Conservation (phyloP, 2,113 vertebrate genomes). For the Vulpes vulpes region DNA sequence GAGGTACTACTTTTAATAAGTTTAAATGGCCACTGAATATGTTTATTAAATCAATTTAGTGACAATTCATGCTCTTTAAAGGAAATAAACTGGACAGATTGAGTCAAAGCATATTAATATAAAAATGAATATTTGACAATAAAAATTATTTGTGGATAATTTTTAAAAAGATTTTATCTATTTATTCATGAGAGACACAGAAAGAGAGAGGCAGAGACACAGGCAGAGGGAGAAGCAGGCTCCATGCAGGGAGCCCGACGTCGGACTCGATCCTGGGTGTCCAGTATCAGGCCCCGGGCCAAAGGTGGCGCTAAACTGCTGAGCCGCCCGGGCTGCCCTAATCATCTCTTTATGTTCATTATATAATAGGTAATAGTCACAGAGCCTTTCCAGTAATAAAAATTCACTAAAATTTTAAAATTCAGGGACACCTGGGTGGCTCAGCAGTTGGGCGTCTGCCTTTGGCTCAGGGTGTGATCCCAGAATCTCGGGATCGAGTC, state of each 20-base stretch:
- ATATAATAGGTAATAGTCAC: conserved; percentile 11
- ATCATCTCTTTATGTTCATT: conserved; percentile 37
- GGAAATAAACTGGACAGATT: conserved; percentile 39
- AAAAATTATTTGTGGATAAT: conserved; percentile 43
- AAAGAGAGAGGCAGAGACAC: too few relatives aligned
- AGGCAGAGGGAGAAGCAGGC: too few relatives aligned
- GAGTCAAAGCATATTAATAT: neutral
- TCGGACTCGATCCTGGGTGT: too few relatives aligned
- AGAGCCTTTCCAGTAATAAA: conserved; percentile 39
- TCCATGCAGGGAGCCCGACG: too few relatives aligned
- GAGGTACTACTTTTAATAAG: conserved; percentile 19
- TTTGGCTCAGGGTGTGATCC: too few relatives aligned
- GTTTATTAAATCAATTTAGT: conserved; percentile 47
- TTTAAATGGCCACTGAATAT: neutral
- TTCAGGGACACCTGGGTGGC: too few relatives aligned
- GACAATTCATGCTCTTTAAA: conserved; percentile 23
- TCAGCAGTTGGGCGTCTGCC: too few relatives aligned
- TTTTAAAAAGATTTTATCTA: neutral
- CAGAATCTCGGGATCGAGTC: too few relatives aligned
- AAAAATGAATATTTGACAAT: conserved; percentile 45
- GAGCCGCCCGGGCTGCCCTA: too few relatives aligned
- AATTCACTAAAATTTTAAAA: conserved; percentile 42
- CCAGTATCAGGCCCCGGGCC: too few relatives aligned
- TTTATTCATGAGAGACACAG: too few relatives aligned
- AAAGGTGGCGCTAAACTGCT: too few relatives aligned